Conservation (phyloP, 2,888 invertebrate species). For the Caenorhabditis becei region DNA sequence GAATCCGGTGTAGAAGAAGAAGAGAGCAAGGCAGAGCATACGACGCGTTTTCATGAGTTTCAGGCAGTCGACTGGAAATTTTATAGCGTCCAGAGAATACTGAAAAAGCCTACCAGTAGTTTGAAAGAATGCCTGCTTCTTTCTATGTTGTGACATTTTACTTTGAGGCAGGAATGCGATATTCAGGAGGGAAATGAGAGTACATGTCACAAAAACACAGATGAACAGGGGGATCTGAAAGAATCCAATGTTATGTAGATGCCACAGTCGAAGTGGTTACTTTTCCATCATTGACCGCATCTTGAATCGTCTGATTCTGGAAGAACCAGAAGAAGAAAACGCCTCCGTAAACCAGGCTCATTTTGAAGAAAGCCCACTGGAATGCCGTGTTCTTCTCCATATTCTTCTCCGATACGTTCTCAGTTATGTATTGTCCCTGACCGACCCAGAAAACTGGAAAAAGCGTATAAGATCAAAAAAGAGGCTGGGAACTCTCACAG, state of each 20-base stretch:
- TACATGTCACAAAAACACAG: constrained; percentile 10
- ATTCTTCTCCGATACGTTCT: constrained; percentile 29
- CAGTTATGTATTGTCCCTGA: constrained; percentile 51
- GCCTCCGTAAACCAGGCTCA: constrained; percentile 42
- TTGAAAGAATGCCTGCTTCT: not conserved
- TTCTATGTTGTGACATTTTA: constrained; percentile 6
- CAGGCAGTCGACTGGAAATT: constrained; percentile 15
- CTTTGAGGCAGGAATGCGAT: constrained; percentile 21
- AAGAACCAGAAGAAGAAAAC: constrained; percentile 27
- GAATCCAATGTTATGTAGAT: not conserved
- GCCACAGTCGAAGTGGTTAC: not conserved
- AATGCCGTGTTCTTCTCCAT: constrained; percentile 44
- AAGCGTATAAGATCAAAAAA: too few species aligned
- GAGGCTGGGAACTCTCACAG: constrained; percentile 1
- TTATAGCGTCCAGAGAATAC: not conserved
- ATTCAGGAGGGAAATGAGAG: constrained; percentile 14
- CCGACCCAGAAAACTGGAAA: constrained; percentile 57
- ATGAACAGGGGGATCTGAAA: constrained; percentile 19
- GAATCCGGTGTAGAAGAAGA: constrained; percentile 56
- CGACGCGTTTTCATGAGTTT: constrained; percentile 3
- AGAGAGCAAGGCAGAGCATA: constrained; percentile 26
- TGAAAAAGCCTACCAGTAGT: not conserved
- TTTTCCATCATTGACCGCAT: constrained; percentile 9
- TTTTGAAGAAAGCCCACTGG: constrained; percentile 53
- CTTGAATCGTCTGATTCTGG: constrained; percentile 1